These are phyloP conservation scores for Labia minor DNA, from an alignment of 2,888 invertebrate genomes.

Conservation along the genomic window DNA sequence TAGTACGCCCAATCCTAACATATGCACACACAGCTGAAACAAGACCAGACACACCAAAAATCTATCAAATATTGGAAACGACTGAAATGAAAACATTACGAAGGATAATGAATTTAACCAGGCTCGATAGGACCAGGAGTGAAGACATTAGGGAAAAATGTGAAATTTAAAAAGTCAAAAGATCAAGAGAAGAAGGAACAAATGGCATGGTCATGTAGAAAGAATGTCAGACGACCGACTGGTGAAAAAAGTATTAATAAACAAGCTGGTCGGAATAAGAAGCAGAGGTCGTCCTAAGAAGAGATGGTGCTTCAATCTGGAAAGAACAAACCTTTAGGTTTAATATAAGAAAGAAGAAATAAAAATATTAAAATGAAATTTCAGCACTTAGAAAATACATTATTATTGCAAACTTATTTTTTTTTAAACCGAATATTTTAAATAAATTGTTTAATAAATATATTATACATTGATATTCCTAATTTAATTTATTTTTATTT, in stretches of 20 bases:
- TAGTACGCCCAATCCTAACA: not conserved
- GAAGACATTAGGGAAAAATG: constrained; percentile 1
- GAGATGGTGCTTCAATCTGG: not conserved
- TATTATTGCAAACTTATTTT: too few relatives aligned
- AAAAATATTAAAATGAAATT: too few relatives aligned
- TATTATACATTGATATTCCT: too few relatives aligned
- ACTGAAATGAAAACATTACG: not conserved
- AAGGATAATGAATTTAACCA: not conserved
- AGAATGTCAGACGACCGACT: not conserved
- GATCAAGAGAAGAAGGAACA: not conserved
- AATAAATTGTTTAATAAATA: too few relatives aligned
- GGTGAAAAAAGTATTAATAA: not conserved
- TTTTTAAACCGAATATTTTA: too few relatives aligned
- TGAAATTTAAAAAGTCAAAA: not conserved
- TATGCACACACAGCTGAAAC: not conserved
- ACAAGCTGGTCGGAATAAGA: constrained; percentile 1
- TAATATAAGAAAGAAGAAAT: not conserved
- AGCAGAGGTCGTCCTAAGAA: constrained; percentile 1
- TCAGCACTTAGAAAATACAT: too few relatives aligned
- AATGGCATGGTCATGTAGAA: not conserved
- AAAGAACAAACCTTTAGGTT: not conserved
- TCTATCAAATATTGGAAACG: not conserved
- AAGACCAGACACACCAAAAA: not conserved
- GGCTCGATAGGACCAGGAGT: not conserved
- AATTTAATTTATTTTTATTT: too few relatives aligned